Percentiles rank a stretch among this genome's conserved stretches.
These are phyloP conservation scores for Alosa sapidissima DNA, from an alignment of 2,797 vertebrate genomes.

Conservation along the genomic window DNA sequence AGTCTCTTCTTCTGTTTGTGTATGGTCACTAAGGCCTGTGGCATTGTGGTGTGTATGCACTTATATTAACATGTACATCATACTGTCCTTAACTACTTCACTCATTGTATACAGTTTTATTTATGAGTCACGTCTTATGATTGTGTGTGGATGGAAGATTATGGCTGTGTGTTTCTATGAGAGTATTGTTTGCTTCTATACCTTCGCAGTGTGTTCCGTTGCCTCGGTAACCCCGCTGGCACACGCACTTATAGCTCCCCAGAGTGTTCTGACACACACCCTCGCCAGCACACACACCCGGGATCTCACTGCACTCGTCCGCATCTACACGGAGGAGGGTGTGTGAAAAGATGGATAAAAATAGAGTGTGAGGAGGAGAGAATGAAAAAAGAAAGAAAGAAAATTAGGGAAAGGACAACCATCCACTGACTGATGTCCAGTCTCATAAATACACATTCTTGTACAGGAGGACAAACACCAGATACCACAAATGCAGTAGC, in stretches of 20 bases:
- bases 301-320: constrained; percentile 71
- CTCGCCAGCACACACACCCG: constrained; percentile 66
- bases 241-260: constrained; percentile 79
- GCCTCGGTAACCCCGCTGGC: constrained; percentile 75
- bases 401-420: neutral
- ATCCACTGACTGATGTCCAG: neutral
- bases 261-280: constrained; percentile 77
- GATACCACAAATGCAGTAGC: neutral
- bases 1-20: neutral
- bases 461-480: neutral
- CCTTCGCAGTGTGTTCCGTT: constrained; percentile 83
- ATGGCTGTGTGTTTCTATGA: neutral
- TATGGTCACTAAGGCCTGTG: neutral
- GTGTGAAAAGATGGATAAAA: constrained; percentile 28
- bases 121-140: neutral
- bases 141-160: constrained; percentile 23
- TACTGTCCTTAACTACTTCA: neutral
- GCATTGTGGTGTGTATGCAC: neutral
- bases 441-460: neutral
- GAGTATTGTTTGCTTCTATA: constrained; percentile 53
- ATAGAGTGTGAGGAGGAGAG: constrained; percentile 9
- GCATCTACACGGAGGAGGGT: constrained; percentile 64
- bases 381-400: neutral
- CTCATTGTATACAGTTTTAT: neutral
- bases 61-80: neutral